Evolutionary conservation across 92 coral and sea anemone species (phyloP), one percentile per base, ranked within the genome.

Genomic region (Desmophyllum pertusum): DNA sequence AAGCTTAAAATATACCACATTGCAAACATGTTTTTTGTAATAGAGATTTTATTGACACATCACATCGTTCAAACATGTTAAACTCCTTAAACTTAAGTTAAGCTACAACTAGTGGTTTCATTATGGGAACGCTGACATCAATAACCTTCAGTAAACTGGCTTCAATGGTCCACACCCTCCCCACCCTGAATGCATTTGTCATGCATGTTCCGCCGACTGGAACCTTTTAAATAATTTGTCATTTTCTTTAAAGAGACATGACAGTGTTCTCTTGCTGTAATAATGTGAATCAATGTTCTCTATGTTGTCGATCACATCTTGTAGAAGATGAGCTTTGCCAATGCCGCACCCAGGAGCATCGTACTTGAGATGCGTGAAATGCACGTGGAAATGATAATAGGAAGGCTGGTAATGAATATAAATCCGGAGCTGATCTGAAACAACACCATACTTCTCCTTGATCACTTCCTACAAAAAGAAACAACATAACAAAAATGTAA

Each of bases 381-480:
- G 99, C 8, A 94, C 98, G 69, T 97, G 99, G 11, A 97, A 92
- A 73, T 97, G 99, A 53, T 94, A 97, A 88, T 97, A 96, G 0
- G 98, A 94, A 23, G 99, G 99, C 80, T 97, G 99, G 80, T 97
- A 97, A 72, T 97, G 99, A 7, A 97, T 87, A 66, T 94, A 97
- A 67, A 97, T 89, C 46, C 98, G 92, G 37, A 97, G 91, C 77
- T 91, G 97, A 0, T 97, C 92, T 30, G 88, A 77, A n/a, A 78
- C 81, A 36, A 94, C 88, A 46, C 86, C 79, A 50, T 97, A 97
- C 91, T 88, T 87, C 51, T 87, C 55, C 79, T 80, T 45, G 25
- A 96, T 90, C 7, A 92, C 92, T 83, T 90, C 93, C 99, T 97
- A 81, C 17, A 73, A 79, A 62, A 74, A 73, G 46, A 62, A 67